Base-by-base conservation (phyloP, 2,797 vertebrate species). In the Loris lydekkerianus region DNA sequence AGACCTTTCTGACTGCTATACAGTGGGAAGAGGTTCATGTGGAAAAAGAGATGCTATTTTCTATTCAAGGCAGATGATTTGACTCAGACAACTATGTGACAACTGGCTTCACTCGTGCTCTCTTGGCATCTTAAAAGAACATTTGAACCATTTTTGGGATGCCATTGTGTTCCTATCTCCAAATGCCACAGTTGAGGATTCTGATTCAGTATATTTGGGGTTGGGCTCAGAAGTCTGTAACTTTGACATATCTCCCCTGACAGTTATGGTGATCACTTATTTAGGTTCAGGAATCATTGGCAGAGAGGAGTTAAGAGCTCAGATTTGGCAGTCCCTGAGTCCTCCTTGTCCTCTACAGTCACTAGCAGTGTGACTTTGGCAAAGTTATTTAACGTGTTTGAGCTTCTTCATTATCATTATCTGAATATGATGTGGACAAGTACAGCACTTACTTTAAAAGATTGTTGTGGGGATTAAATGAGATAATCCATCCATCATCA, bases 61-160 rank as follows among this genome's bases (percentile, higher is more conserved):
- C 97, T 97, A 89, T 96, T 97, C 43, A 46, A 89, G 87, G 77
- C 94, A 76, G 65, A 94, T 97, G 97, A 97, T 89, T 87, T 95
- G 83, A 86, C 76, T 84, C 84, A 86, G 88, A 93, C 69, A 94
- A 34, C 86, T 93, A 14, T 93, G 86, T 95, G 83, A 95, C 92
- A 97, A 31, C 89, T 93, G 96, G 80, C 86, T 97, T 93, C 27
- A 49, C 90, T 91, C 0, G 0, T 89, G 84, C 80, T 96, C 91
- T 78, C 78, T 78, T 96, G 96, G 75, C 96, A 78, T 96, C 80
- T 85, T 81, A 56, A 95, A 83, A 93, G 91, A 96, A 96, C 93
- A 93, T 95, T 92, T 85, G 89, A 96, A 53, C 70, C 89, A 77
- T 94, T 75, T 87, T 97, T 97, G 84, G 96, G 69, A 97, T 97